phyloP scores from a whole-genome alignment of 1,140 invertebrate species.

The Brevipalpus yothersi region DNA sequence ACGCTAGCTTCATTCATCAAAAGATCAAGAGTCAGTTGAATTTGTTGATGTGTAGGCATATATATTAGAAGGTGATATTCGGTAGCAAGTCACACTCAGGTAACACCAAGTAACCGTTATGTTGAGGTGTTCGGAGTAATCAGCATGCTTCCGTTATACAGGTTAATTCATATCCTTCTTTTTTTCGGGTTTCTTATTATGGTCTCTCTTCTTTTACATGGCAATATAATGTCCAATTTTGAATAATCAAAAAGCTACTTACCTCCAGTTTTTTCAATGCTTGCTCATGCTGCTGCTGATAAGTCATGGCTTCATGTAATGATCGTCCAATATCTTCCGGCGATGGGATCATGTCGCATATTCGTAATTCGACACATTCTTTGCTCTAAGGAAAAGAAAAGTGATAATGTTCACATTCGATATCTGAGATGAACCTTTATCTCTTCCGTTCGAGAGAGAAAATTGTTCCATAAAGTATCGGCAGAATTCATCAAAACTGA shows the following conservation, averaged over 20 bases:
- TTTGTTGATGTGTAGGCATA: no score
- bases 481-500: neutral
- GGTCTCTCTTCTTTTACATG: no score
- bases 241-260: constrained; percentile 11
- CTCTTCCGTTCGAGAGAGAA: neutral
- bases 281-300: constrained; percentile 52
- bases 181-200: no score
- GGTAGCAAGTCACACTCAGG: no score
- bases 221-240: no score
- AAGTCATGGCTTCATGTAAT: constrained; percentile 41
- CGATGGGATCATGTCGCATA: constrained; percentile 58
- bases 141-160: no score
- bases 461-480: neutral
- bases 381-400: constrained; percentile 33
- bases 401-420: neutral
- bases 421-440: neutral
- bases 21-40: no score
- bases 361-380: constrained; percentile 55
- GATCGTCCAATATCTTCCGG: constrained; percentile 51
- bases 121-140: no score
- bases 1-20: no score
- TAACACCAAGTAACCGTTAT: no score
- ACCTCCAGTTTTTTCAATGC: constrained; percentile 59
- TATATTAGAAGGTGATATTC: no score
- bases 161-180: no score